Conservation (phyloP, 2,888 invertebrate genomes). For the Oscheius onirici region DNA sequence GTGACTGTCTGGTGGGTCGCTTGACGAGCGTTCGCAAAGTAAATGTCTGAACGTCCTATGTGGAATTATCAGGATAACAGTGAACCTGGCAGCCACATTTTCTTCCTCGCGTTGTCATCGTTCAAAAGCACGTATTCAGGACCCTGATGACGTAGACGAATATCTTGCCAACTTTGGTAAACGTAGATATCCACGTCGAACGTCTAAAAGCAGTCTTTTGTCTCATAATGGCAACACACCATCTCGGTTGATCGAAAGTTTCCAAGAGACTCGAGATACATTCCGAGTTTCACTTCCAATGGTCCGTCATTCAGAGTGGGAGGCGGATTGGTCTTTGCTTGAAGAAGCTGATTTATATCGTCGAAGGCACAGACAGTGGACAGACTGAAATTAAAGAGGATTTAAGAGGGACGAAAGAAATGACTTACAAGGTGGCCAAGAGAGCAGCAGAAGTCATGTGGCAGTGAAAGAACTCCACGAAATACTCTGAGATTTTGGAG, state of each 20-base stretch:
- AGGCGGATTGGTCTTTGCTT: slow-evolving; percentile 41
- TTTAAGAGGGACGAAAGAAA: not conserved
- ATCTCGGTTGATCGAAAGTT: slow-evolving; percentile 60
- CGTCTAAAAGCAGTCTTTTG: slow-evolving; percentile 45
- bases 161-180: slow-evolving; percentile 58
- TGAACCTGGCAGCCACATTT: slow-evolving; percentile 53
- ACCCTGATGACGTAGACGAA: slow-evolving; percentile 52
- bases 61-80: not conserved
- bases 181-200: slow-evolving; percentile 68
- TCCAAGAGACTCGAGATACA: slow-evolving; percentile 58
- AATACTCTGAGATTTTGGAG: too few relatives aligned
- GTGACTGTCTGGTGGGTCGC: slow-evolving; percentile 56
- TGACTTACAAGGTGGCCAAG: too few relatives aligned
- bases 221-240: slow-evolving; percentile 34
- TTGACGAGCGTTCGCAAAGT: slow-evolving; percentile 63
- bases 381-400: not conserved
- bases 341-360: slow-evolving; percentile 12
- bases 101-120: slow-evolving; percentile 54
- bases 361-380: not conserved
- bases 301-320: slow-evolving; percentile 33
- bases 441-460: too few relatives aligned
- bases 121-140: slow-evolving; percentile 62
- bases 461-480: too few relatives aligned
- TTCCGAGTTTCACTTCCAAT: slow-evolving; percentile 50
- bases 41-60: slow-evolving; percentile 56